phyloP scores from a whole-genome alignment of 2,797 vertebrate species.

The Pangasius sanitwongsei region DNA sequence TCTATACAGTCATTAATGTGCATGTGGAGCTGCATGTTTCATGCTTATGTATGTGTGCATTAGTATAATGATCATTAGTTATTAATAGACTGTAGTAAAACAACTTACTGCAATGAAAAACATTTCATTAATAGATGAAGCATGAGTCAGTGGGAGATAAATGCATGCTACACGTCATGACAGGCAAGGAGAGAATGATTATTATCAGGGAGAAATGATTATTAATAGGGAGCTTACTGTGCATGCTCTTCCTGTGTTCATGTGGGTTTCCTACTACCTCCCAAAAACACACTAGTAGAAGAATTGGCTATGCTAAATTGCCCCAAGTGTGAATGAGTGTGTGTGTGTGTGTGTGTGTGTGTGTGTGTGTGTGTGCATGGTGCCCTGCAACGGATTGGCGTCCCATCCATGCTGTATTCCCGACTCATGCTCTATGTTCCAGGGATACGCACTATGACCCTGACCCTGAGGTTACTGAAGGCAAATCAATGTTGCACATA shows the following conservation, averaged over 20 bases:
- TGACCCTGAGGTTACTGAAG: background rate
- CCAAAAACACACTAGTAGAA: background rate
- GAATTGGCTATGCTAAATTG: background rate
- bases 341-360: background rate
- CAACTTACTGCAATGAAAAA: background rate
- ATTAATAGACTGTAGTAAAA: background rate
- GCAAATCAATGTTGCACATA: background rate
- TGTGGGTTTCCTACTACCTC: background rate
- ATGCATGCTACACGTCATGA: background rate
- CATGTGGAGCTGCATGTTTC: background rate
- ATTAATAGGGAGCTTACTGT: background rate
- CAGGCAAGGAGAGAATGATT: background rate
- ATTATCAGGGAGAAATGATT: background rate
- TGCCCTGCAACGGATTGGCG: background rate
- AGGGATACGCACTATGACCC: background rate
- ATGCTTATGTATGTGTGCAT: background rate
- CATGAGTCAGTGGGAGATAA: background rate
- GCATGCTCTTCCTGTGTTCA: background rate
- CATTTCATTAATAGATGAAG: background rate
- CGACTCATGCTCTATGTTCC: background rate
- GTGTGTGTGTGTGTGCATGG: background rate
- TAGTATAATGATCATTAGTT: background rate
- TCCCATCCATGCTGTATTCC: background rate
- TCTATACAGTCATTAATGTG: background rate
- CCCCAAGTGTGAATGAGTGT: background rate